phyloP scores from a whole-genome alignment of 2,113 vertebrate genomes.

The Chlamydotis undulata region DNA sequence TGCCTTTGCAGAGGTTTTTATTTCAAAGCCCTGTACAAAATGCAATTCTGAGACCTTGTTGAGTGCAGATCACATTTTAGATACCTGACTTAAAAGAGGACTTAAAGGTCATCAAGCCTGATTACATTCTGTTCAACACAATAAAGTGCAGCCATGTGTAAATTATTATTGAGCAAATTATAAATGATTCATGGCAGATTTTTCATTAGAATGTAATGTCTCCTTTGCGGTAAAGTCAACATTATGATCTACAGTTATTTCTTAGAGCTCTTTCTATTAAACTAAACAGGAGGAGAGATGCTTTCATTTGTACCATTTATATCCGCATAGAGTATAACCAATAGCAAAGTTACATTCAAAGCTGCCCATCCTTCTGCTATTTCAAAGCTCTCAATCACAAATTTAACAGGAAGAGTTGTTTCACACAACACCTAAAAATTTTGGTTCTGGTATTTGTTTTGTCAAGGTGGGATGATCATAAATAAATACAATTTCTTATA shows the following conservation, averaged over 20 bases:
- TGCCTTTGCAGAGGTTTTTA: not conserved
- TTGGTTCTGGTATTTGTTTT: not conserved
- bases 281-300: not conserved
- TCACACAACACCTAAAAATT: not conserved
- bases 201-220: constrained; percentile 64
- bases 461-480: not conserved
- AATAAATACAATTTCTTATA: not conserved
- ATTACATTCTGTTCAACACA: constrained; percentile 63
- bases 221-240: constrained; percentile 66
- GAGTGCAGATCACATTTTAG: constrained; percentile 37
- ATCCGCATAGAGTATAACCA: not conserved
- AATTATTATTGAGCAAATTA: constrained; percentile 68
- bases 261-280: constrained; percentile 47
- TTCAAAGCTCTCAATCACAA: not conserved
- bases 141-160: constrained; percentile 60
- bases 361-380: not conserved
- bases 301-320: constrained; percentile 1
- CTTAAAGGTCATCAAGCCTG: constrained; percentile 68
- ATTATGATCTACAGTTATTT: constrained; percentile 53
- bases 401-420: not conserved
- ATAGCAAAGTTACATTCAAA: not conserved
- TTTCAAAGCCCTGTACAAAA: constrained; percentile 8
- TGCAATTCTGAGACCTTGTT: not conserved
- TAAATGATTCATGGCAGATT: constrained; percentile 60
- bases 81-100: constrained; percentile 48